Conservation (phyloP, 2,113 vertebrate genomes). For the Dunckerocampus dactyliophorus region DNA sequence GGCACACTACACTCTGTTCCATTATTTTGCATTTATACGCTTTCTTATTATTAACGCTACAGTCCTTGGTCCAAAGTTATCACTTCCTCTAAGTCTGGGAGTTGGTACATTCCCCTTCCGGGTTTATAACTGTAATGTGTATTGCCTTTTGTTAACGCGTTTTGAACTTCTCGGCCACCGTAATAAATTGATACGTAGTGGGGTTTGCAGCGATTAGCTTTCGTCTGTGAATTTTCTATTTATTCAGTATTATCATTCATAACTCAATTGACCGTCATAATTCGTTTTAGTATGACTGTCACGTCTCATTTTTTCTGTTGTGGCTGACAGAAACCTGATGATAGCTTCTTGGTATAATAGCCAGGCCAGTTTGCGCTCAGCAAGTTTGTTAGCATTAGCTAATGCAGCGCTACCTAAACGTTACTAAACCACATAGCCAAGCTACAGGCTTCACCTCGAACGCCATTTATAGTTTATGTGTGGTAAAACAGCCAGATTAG, state of each 20-base stretch:
- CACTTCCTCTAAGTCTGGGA: too few relatives aligned
- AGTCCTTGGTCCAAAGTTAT: too few relatives aligned
- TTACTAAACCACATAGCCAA: conserved; percentile 16
- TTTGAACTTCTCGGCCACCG: neutral
- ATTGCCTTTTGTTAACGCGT: too few relatives aligned
- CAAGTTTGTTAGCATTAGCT: conserved; percentile 32
- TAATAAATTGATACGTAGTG: conserved; percentile 31
- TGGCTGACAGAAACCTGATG: neutral
- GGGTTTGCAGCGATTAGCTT: conserved; percentile 10
- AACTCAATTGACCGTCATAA: neutral
- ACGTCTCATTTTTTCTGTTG: neutral
- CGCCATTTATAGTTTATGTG: neutral
- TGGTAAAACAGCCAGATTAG: neutral
- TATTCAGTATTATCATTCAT: neutral
- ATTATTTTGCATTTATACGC: too few relatives aligned
- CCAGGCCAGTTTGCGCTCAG: conserved; percentile 1
- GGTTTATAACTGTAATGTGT: too few relatives aligned
- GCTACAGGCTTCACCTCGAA: conserved; percentile 1
- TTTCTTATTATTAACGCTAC: too few relatives aligned
- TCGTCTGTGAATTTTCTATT: conserved; percentile 10
- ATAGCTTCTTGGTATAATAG: neutral
- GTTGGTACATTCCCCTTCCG: too few relatives aligned
- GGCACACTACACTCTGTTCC: too few relatives aligned
- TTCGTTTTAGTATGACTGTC: neutral
- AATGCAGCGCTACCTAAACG: conserved; percentile 11